These are phyloP conservation scores for Lordiphosa clarofinis DNA, from an alignment of 1,140 invertebrate species.

Conservation along the genomic window DNA sequence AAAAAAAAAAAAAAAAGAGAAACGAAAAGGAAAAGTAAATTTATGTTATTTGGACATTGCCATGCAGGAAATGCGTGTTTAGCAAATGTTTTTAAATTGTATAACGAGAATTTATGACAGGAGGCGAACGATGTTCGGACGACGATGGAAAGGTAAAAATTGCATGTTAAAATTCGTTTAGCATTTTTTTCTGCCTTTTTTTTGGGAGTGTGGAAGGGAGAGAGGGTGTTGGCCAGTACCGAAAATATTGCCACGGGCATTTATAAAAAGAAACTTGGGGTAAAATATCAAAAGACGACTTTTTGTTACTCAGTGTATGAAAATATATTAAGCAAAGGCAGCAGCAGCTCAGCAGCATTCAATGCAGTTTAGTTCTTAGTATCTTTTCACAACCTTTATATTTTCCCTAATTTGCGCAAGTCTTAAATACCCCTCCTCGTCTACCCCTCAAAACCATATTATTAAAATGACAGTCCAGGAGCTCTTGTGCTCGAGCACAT, in stretches of 20 bases:
- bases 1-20: slow-evolving; percentile 9
- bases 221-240: slow-evolving; percentile 11
- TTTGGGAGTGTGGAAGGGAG: not conserved
- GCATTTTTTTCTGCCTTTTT: slow-evolving; percentile 39
- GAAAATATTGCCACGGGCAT: slow-evolving; percentile 8
- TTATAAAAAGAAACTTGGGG: not conserved
- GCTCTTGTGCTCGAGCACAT: slow-evolving; percentile 29
- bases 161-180: slow-evolving; percentile 75
- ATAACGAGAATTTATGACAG: slow-evolving; percentile 76
- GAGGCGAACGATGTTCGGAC: slow-evolving; percentile 20
- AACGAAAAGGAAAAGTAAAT: slow-evolving; percentile 47
- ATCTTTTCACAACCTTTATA: no score
- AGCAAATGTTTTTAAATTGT: slow-evolving; percentile 77
- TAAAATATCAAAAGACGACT: not conserved
- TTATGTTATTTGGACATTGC: slow-evolving; percentile 60
- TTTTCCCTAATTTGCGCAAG: no score
- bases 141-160: slow-evolving; percentile 61
- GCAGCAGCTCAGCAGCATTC: no score
- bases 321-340: no score
- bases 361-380: no score
- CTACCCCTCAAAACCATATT: not conserved
- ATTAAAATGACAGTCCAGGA: slow-evolving; percentile 38
- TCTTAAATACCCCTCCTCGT: not conserved
- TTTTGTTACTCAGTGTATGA: not conserved
- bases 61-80: slow-evolving; percentile 74